Conservation (phyloP, 2,113 vertebrate species). For the Tylochromis polylepis region DNA sequence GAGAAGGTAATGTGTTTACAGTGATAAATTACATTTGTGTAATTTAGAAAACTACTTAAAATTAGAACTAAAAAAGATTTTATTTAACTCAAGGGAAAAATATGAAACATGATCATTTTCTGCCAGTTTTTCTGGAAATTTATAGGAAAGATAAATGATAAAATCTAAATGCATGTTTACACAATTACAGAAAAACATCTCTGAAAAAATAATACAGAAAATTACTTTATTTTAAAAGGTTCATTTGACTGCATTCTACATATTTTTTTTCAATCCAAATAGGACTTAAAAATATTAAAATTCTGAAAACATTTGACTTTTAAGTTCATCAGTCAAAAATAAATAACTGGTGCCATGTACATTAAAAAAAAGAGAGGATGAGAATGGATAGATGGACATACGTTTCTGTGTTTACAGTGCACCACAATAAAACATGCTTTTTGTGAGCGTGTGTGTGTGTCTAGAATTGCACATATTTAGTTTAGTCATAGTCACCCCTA, state of each 20-base stretch:
- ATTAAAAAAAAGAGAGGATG: not conserved
- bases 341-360: not conserved
- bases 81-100: not conserved
- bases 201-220: not conserved
- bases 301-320: not conserved
- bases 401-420: not conserved
- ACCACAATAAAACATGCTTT: not conserved
- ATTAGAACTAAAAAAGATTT: not conserved
- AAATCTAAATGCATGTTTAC: not conserved
- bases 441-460: not conserved
- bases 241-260: not conserved
- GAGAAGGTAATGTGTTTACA: not conserved
- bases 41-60: not conserved
- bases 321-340: not conserved
- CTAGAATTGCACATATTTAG: not conserved
- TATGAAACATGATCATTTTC: not conserved
- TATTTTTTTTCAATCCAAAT: not conserved
- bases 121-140: not conserved
- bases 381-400: not conserved
- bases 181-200: not conserved
- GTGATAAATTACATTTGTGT: not conserved
- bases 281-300: not conserved
- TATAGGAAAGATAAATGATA: not conserved
- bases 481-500: not conserved
- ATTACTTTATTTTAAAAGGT: not conserved